Conservation (phyloP, 1,140 invertebrate species). For the Ridgeia piscesae region DNA sequence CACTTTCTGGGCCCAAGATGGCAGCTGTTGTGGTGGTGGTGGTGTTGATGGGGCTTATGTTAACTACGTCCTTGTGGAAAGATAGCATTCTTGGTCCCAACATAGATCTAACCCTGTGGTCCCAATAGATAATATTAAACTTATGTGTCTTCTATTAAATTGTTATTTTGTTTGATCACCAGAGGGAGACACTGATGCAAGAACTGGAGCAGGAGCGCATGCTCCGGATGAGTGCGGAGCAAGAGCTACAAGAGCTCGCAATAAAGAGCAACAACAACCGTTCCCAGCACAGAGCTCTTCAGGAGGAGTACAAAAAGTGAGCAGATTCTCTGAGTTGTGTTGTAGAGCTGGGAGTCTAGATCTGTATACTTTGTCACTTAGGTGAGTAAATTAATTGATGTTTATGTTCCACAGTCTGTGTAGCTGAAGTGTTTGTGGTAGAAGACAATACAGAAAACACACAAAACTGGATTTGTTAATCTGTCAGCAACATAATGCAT, state of each 20-base stretch:
- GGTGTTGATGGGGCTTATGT: neutral
- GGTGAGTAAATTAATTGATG: no score
- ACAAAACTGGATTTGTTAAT: neutral
- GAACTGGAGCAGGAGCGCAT: slow-evolving; percentile 50
- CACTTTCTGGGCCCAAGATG: neutral
- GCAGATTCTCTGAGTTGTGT: slow-evolving; percentile 4
- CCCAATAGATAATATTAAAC: no score
- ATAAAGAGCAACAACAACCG: slow-evolving; percentile 44
- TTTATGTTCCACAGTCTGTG: neutral
- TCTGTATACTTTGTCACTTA: neutral
- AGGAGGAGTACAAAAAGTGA: slow-evolving; percentile 45
- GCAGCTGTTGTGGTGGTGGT: neutral
- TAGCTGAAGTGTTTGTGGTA: no score
- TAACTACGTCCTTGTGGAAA: no score
- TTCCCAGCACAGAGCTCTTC: slow-evolving; percentile 40
- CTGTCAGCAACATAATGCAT: neutral
- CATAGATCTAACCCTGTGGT: no score
- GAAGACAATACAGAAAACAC: no score
- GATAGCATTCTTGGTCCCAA: no score
- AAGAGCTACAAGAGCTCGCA: slow-evolving; percentile 43
- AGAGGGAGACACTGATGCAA: slow-evolving; percentile 21
- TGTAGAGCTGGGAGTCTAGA: neutral
- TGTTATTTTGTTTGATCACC: slow-evolving; percentile 13
- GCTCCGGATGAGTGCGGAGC: slow-evolving; percentile 47
- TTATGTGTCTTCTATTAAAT: no score